phyloP scores from a whole-genome alignment of 2,888 invertebrate species.

The Dryobota labecula region DNA sequence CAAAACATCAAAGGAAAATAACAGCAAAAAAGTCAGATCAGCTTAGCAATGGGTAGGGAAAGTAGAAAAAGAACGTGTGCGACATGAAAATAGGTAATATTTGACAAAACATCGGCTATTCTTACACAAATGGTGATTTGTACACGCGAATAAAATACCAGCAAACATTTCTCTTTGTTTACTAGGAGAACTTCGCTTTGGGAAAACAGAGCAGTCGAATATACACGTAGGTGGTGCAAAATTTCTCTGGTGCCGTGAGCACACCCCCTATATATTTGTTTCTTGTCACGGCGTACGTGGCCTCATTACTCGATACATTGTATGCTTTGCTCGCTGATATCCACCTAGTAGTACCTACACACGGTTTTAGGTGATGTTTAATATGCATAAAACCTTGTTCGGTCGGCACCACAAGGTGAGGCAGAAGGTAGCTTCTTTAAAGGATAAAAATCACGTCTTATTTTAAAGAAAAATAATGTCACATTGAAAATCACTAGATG shows the following conservation, averaged over 20 bases:
- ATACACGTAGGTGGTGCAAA: slow-evolving; percentile 73
- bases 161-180: slow-evolving; percentile 69
- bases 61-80: slow-evolving; percentile 52
- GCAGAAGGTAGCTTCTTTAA: slow-evolving; percentile 53
- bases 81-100: slow-evolving; percentile 54
- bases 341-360: slow-evolving; percentile 22
- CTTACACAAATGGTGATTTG: slow-evolving; percentile 65
- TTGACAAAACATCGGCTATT: slow-evolving; percentile 64
- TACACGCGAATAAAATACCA: slow-evolving; percentile 64
- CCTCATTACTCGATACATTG: slow-evolving; percentile 78
- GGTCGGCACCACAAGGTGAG: slow-evolving; percentile 63
- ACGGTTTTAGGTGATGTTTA: slow-evolving; percentile 58
- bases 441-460: slow-evolving; percentile 62
- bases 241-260: slow-evolving; percentile 74
- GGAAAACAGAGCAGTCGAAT: slow-evolving; percentile 68
- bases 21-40: slow-evolving; percentile 39
- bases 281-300: slow-evolving; percentile 79
- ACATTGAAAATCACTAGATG: slow-evolving; percentile 35
- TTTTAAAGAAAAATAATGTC: slow-evolving; percentile 33
- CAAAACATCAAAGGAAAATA: slow-evolving; percentile 45
- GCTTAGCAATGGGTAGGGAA: slow-evolving; percentile 51
- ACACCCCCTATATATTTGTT: slow-evolving; percentile 79
- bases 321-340: slow-evolving; percentile 68
- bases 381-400: slow-evolving; percentile 63
- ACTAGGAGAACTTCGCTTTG: slow-evolving; percentile 62